These are phyloP conservation scores for Corydoras maculifer DNA, from an alignment of 2,113 vertebrate species.

Conservation along the genomic window DNA sequence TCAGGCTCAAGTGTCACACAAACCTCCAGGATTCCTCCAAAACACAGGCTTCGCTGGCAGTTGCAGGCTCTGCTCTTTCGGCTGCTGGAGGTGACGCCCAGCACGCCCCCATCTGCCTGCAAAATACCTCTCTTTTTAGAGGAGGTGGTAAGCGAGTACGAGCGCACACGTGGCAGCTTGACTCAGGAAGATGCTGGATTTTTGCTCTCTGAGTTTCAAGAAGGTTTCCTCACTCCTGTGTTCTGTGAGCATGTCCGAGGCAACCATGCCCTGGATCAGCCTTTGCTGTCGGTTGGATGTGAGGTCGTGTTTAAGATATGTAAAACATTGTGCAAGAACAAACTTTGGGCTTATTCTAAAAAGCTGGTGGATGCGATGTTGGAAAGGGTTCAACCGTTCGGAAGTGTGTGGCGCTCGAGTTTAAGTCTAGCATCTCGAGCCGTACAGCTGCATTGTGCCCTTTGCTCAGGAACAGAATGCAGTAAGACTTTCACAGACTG, in stretches of 20 bases:
- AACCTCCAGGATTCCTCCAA: conserved; percentile 4
- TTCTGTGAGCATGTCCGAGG: background rate
- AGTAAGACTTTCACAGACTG: conserved; percentile 53
- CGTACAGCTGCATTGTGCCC: conserved; percentile 51
- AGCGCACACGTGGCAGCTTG: conserved; percentile 44
- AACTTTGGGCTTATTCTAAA: conserved; percentile 46
- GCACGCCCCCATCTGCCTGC: conserved; percentile 23
- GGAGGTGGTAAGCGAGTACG: conserved; percentile 60
- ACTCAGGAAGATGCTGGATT: conserved; percentile 60
- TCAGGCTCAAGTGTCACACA: background rate
- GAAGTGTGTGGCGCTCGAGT: conserved; percentile 6
- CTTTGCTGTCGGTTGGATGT: conserved; percentile 46
- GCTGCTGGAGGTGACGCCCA: conserved; percentile 62
- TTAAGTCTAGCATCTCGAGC: conserved; percentile 54
- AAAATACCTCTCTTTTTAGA: conserved; percentile 63
- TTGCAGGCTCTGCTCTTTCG: conserved; percentile 75
- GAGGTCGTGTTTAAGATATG: conserved; percentile 67
- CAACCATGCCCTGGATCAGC: background rate
- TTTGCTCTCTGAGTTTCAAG: conserved; percentile 52
- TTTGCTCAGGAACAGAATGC: conserved; percentile 14
- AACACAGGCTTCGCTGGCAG: conserved; percentile 51
- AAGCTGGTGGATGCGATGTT: conserved; percentile 41
- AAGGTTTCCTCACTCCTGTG: conserved; percentile 31
- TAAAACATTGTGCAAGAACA: conserved; percentile 66
- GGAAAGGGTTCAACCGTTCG: conserved; percentile 21